Evolutionary conservation across 2,888 invertebrate species (phyloP).

Genomic region (Tipula unca): DNA sequence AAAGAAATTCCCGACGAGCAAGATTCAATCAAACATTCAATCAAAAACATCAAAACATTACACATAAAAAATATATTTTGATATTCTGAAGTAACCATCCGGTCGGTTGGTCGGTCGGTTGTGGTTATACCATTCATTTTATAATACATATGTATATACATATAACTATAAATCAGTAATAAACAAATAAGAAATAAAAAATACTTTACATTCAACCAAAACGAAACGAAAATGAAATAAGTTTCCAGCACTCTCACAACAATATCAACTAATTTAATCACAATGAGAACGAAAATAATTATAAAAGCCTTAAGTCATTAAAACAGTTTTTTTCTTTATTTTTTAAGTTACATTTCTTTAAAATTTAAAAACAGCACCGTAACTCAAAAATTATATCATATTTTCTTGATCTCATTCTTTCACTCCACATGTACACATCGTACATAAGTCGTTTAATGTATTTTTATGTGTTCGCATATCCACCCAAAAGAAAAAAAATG

Average conservation of each 20-base stretch:
- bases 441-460: not conserved
- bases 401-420: not conserved
- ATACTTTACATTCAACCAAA: not conserved
- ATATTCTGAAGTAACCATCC: not conserved
- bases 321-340: not conserved
- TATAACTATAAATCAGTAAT: too few species aligned
- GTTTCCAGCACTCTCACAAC: not conserved
- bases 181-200: not conserved
- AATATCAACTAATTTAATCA: slow-evolving; percentile 14
- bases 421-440: not conserved
- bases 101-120: too few species aligned
- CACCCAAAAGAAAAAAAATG: not conserved
- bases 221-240: not conserved
- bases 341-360: not conserved
- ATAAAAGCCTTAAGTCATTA: slow-evolving; percentile 14
- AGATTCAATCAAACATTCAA: not conserved
- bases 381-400: not conserved
- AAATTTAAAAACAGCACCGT: not conserved
- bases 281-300: slow-evolving; percentile 3
- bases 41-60: not conserved
- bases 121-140: not conserved
- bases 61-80: not conserved
- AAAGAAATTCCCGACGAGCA: not conserved
- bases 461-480: not conserved
- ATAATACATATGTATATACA: too few species aligned